These are phyloP conservation scores for Cantharis nigra DNA, from an alignment of 2,888 invertebrate genomes.

Conservation along the genomic window DNA sequence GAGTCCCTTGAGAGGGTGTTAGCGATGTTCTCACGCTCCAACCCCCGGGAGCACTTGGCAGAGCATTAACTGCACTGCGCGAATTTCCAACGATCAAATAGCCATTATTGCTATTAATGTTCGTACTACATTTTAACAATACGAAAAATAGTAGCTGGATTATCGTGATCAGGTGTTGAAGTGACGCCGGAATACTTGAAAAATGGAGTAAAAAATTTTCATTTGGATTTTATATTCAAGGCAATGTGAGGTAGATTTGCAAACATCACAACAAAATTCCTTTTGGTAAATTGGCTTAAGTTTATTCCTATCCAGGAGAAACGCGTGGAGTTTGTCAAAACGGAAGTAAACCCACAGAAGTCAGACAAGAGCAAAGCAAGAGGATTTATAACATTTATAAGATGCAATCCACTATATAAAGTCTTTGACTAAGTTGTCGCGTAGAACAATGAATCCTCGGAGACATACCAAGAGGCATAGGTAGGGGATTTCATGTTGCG, in stretches of 20 bases:
- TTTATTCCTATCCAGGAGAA: constrained; percentile 44
- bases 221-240: neutral
- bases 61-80: constrained; percentile 48
- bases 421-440: constrained; percentile 49
- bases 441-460: constrained; percentile 51
- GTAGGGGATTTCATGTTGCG: constrained; percentile 46
- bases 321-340: constrained; percentile 53
- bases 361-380: constrained; percentile 38
- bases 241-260: constrained; percentile 12
- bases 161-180: neutral
- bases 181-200: neutral
- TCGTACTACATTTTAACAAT: constrained; percentile 23
- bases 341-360: constrained; percentile 51
- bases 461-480: constrained; percentile 49
- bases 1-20: constrained; percentile 44
- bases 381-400: constrained; percentile 55
- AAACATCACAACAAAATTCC: constrained; percentile 17
- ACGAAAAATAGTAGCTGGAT: constrained; percentile 1
- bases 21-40: constrained; percentile 45
- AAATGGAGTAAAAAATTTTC: neutral
- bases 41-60: constrained; percentile 50
- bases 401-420: constrained; percentile 54
- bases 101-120: constrained; percentile 41
- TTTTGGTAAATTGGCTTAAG: constrained; percentile 45
- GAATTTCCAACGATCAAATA: constrained; percentile 47